Base-by-base conservation (phyloP, 2,113 vertebrate genomes). In the Poeciliopsis occidentalis region DNA sequence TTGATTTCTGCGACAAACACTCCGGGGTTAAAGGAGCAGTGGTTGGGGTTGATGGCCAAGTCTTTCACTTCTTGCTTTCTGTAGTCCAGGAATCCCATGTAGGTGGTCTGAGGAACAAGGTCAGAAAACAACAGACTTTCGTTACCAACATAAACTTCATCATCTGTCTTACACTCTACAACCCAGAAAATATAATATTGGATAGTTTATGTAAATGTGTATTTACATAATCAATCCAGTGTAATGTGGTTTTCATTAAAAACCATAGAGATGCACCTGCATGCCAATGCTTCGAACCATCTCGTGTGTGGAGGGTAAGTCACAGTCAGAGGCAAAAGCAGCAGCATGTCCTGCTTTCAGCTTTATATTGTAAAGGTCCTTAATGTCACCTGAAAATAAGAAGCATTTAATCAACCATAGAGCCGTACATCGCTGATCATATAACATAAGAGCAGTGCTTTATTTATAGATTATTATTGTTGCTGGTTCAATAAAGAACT, bases 71-170 rank as follows among this genome's bases (percentile, higher is more conserved):
- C 89, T 92, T 97, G 92, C 82, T 96, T 98, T 81, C 97, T 95
- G 76, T 97, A 99, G 93, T 99, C 97, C 90, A 99, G 92, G 78
- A 96, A 99, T 73, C 97, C 97, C 98, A 99, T 98, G 73, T 98
- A 99, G 0, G 96, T 98, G 15, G 96, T 99, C 98, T 99, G 77
- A 27, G 62, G 75, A 71, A 83, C 0, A 0, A 68, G 64, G 44
- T 80, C 76, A 86, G 62, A 82, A 13, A 32, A 71, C 57, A 71
- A 39, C 19, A 62, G 0, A 22, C 29, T 71, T 44, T 7, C 44
- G 24, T n/a, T 12, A 37, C 2, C 51, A 60, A 39, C 26, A 29
- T 19, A 19, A 47, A 47, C 44, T 47, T 17, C 17, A 47, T 47
- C 44, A 47, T 47, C 44, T 47, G 4, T 19, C 4, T 47, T 47